A percentile compares a stretch with the other conserved stretches of the same genome.
Conservation (phyloP, 2,113 vertebrate genomes). For the Gallinago paraguaiae region DNA sequence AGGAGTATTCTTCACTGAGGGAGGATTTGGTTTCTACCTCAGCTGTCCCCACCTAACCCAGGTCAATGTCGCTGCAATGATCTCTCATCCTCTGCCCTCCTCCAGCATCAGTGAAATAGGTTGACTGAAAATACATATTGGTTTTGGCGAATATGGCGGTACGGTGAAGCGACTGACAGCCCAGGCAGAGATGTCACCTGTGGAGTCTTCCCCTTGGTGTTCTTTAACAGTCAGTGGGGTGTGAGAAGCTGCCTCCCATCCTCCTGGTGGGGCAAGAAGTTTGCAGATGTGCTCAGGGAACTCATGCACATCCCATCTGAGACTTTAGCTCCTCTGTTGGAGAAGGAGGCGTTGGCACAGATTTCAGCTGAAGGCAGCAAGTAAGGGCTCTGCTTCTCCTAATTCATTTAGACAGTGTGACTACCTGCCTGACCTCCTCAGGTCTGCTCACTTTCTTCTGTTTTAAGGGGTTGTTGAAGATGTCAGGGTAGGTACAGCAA, state of each 20-base stretch:
- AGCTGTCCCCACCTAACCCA: not conserved
- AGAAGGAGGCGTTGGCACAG: not conserved
- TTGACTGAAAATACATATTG: not conserved
- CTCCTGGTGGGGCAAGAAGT: not conserved
- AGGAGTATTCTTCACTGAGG: not conserved
- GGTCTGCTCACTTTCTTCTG: not conserved
- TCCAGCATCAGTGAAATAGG: not conserved
- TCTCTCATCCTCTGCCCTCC: not conserved
- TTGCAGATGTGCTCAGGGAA: not conserved
- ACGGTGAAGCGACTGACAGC: not conserved
- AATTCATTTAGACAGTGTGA: not conserved
- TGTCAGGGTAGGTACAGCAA: not conserved
- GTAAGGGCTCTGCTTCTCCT: not conserved
- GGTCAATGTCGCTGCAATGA: not conserved
- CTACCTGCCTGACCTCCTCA: not conserved
- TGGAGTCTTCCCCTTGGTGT: not conserved
- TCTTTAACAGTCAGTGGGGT: accelerated
- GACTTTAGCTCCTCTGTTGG: not conserved
- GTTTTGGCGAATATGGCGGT: not conserved
- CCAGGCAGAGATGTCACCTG: not conserved
- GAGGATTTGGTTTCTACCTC: not conserved
- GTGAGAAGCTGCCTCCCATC: accelerated
- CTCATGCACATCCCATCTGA: not conserved
- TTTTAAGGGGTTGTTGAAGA: not conserved
- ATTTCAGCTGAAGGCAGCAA: not conserved